phyloP scores from a whole-genome alignment of 2,113 vertebrate species.

The Panthera tigris region DNA sequence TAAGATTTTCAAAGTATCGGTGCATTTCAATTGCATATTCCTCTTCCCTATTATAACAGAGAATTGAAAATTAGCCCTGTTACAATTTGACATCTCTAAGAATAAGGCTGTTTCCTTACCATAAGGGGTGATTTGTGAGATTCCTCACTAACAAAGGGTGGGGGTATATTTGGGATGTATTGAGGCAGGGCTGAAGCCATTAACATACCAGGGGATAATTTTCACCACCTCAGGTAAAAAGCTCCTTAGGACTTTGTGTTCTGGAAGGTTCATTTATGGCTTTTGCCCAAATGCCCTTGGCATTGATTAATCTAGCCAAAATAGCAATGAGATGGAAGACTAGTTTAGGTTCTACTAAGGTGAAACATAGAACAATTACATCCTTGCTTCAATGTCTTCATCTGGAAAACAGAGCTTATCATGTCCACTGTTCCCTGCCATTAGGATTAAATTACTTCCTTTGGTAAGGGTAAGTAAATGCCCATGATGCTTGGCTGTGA shows the following conservation, averaged over 20 bases:
- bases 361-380: neutral
- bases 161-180: neutral
- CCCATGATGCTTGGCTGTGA: neutral
- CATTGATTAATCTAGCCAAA: neutral
- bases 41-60: neutral
- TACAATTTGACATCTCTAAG: neutral
- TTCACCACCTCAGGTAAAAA: conserved; percentile 2
- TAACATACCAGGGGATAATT: neutral
- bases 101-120: neutral
- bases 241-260: neutral
- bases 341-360: neutral
- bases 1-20: conserved; percentile 16
- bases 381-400: neutral
- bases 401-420: conserved; percentile 25
- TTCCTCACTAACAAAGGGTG: neutral
- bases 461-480: conserved; percentile 38
- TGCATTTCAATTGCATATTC: conserved; percentile 10
- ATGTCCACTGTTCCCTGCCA: neutral
- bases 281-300: neutral
- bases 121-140: neutral
- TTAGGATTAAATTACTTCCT: neutral
- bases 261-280: conserved; percentile 36
- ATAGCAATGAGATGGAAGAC: conserved; percentile 3
- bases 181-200: neutral
- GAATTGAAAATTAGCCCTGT: neutral